phyloP scores from a whole-genome alignment of 2,888 invertebrate species.

The Sminthurinus aureus region DNA sequence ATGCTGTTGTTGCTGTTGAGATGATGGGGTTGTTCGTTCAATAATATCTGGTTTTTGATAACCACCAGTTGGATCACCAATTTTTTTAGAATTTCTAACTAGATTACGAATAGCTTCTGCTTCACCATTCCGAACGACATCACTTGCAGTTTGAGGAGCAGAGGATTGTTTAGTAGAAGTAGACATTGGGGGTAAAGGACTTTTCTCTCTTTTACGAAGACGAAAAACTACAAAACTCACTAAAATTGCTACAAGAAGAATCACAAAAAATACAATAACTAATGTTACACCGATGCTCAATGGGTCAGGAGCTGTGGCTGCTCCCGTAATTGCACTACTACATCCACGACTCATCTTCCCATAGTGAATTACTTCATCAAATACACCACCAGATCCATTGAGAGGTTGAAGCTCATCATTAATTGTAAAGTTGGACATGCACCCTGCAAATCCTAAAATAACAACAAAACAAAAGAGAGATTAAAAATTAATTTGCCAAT shows the following conservation, averaged over 20 bases:
- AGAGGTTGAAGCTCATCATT: slow-evolving; percentile 90
- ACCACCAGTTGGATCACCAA: slow-evolving; percentile 62
- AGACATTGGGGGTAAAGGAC: slow-evolving; percentile 65
- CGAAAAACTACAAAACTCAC: slow-evolving; percentile 93
- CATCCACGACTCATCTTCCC: slow-evolving; percentile 82
- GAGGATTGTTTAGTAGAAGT: slow-evolving; percentile 53
- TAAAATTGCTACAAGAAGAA: slow-evolving; percentile 85
- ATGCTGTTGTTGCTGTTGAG: slow-evolving; percentile 68
- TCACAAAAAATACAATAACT: slow-evolving; percentile 92
- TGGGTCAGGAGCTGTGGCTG: slow-evolving; percentile 82
- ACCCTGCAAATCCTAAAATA: slow-evolving; percentile 79
- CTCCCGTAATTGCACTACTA: slow-evolving; percentile 71
- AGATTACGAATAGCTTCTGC: slow-evolving; percentile 57
- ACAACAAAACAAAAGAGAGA: background rate
- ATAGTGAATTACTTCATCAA: slow-evolving; percentile 73
- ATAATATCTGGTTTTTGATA: slow-evolving; percentile 94
- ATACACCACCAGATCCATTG: slow-evolving; percentile 84
- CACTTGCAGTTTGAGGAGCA: slow-evolving; percentile 70
- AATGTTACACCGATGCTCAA: slow-evolving; percentile 91
- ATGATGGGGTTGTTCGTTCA: slow-evolving; percentile 75
- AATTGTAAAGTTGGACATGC: slow-evolving; percentile 86
- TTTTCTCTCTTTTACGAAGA: slow-evolving; percentile 84
- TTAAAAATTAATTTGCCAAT: background rate
- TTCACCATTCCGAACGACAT: slow-evolving; percentile 73
- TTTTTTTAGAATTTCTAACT: slow-evolving; percentile 57